These are phyloP conservation scores for Rhinatrema bivittatum DNA, from an alignment of 2,797 vertebrate genomes.

Conservation along the genomic window DNA sequence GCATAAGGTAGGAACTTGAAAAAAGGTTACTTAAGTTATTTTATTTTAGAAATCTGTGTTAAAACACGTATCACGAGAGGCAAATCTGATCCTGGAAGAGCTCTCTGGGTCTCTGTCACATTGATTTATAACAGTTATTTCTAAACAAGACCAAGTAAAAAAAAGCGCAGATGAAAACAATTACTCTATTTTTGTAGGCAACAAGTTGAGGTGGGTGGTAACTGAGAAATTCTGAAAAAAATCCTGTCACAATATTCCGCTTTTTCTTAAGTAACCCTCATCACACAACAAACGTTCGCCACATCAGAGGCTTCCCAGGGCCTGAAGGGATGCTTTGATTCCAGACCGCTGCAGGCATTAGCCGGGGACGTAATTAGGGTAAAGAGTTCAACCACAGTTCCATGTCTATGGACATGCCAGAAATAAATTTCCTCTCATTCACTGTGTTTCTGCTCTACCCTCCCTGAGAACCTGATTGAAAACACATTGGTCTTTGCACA, in stretches of 20 bases:
- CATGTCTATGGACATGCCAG: constrained; percentile 73
- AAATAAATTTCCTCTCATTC: constrained; percentile 79
- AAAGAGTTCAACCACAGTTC: constrained; percentile 92
- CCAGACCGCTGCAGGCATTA: constrained; percentile 85
- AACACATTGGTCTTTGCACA: constrained; percentile 66
- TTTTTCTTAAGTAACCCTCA: constrained; percentile 64
- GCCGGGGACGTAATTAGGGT: constrained; percentile 91
- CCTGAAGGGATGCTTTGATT: constrained; percentile 82
- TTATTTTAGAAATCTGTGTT: not conserved
- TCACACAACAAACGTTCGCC: constrained; percentile 80
- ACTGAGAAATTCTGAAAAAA: constrained; percentile 64
- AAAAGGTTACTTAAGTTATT: constrained; percentile 9
- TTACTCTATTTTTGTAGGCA: constrained; percentile 81
- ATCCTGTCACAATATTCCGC: constrained; percentile 67
- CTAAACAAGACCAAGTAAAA: constrained; percentile 37
- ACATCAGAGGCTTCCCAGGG: constrained; percentile 84
- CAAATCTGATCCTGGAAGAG: constrained; percentile 31
- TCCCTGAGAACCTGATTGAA: constrained; percentile 66
- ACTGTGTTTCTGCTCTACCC: constrained; percentile 64
- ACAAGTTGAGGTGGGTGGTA: constrained; percentile 77
- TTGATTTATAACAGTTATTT: constrained; percentile 75
- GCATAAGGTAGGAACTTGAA: no score
- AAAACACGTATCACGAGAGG: constrained; percentile 20
- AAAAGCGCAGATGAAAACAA: constrained; percentile 78
- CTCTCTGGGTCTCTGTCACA: constrained; percentile 42